These are phyloP conservation scores for Raja brachyura DNA, from an alignment of 2,113 vertebrate genomes.

Conservation along the genomic window DNA sequence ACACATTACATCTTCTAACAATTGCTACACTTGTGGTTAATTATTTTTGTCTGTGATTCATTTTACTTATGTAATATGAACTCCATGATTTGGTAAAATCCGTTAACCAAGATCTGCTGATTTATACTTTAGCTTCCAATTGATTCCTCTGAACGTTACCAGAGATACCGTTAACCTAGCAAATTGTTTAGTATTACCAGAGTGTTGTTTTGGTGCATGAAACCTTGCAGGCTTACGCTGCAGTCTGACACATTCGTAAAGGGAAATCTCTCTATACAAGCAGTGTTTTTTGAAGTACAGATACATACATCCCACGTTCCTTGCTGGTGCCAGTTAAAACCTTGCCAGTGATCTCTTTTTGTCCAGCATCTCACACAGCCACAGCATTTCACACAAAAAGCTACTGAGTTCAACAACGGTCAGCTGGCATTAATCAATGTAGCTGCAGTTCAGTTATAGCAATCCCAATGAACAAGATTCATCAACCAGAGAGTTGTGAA, in stretches of 20 bases:
- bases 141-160: not conserved
- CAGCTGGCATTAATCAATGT: not conserved
- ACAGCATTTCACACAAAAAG: constrained; percentile 24
- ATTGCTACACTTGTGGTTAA: not conserved
- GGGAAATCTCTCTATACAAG: not conserved
- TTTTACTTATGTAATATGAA: not conserved
- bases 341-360: constrained; percentile 10
- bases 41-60: not conserved
- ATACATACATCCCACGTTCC: not conserved
- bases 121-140: not conserved
- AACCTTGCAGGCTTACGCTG: not conserved
- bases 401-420: not conserved
- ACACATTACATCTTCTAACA: no score
- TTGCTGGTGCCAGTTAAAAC: constrained; percentile 37
- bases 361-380: constrained; percentile 27
- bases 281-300: not conserved
- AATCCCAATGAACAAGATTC: not conserved
- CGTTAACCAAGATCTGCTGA: not conserved
- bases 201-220: not conserved
- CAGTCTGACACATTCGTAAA: not conserved
- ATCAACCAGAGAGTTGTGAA: not conserved
- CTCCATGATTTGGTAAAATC: not conserved
- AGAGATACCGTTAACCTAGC: not conserved
- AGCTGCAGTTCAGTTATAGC: not conserved
- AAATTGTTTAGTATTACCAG: not conserved